Percentiles rank a stretch among this genome's conserved stretches.
Evolutionary conservation across 2,888 invertebrate species (phyloP).

Genomic region (Eumerus sabulonum): DNA sequence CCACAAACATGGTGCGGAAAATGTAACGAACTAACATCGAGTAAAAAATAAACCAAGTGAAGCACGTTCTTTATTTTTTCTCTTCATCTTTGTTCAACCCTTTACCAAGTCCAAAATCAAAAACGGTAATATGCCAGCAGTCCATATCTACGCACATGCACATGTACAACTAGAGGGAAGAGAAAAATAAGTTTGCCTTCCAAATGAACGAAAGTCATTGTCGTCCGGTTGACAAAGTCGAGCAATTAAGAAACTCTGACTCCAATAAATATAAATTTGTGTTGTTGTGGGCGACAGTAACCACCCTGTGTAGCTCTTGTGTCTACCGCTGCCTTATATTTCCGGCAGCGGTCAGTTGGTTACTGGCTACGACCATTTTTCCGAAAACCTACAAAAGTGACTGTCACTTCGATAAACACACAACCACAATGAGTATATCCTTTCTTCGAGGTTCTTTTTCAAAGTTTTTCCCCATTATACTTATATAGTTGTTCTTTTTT

Average conservation of each 20-base stretch:
- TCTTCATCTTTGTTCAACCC: no score
- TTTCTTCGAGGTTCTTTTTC: conserved; percentile 18
- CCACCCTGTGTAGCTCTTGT: conserved; percentile 15
- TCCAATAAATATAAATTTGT: conserved; percentile 65
- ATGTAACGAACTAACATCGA: conserved; percentile 53
- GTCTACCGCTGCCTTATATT: conserved; percentile 1
- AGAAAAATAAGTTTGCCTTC: conserved; percentile 20
- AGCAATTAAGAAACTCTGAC: conserved; percentile 64
- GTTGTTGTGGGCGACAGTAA: conserved; percentile 1
- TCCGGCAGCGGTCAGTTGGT: conserved; percentile 29
- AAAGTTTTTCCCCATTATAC: conserved; percentile 36
- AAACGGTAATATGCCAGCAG: no score
- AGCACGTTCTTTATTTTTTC: conserved; percentile 7
- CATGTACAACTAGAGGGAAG: not conserved
- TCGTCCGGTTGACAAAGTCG: conserved; percentile 59
- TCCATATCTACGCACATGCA: not conserved
- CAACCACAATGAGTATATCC: conserved; percentile 36
- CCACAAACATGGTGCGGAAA: conserved; percentile 40
- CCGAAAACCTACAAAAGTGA: not conserved
- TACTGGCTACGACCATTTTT: conserved; percentile 3
- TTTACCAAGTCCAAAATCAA: conserved; percentile 25
- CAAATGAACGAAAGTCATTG: conserved; percentile 53
- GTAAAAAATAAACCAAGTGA: conserved; percentile 44
- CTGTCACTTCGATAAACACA: conserved; percentile 38
- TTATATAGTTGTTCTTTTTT: conserved; percentile 4